Conservation (phyloP, 2,113 vertebrate species). For the Peromyscus californicus region DNA sequence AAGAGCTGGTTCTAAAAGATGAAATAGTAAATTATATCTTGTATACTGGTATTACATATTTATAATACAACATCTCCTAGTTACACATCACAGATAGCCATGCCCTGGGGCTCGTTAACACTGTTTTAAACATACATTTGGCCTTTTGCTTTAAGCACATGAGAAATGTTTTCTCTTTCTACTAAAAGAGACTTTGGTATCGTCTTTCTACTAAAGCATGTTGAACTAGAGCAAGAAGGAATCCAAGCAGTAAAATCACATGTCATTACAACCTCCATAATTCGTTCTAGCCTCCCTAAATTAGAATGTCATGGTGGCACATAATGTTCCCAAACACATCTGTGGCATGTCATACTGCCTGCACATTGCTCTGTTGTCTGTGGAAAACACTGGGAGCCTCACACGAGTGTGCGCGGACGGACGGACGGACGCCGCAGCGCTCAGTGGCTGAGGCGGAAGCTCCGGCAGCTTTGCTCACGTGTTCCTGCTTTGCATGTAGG, state of each 20-base stretch:
- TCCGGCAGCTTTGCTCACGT: neutral
- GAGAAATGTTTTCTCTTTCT: neutral
- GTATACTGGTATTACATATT: neutral
- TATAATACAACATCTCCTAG: neutral
- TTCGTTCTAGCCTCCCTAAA: neutral
- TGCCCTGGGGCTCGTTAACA: neutral
- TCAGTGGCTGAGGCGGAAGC: neutral
- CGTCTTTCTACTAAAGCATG: neutral
- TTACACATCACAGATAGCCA: neutral
- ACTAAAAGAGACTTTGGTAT: neutral
- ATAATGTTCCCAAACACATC: neutral
- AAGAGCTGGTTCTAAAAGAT: neutral
- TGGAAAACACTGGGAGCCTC: neutral
- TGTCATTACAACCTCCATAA: neutral
- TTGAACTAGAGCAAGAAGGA: conserved; percentile 34
- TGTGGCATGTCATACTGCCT: neutral
- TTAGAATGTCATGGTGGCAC: neutral
- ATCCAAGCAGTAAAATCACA: neutral
- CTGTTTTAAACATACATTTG: neutral
- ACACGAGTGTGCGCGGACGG: too few relatives aligned
- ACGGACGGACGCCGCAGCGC: neutral
- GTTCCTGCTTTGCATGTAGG: conserved; percentile 85
- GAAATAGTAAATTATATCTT: neutral
- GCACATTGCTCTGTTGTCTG: neutral
- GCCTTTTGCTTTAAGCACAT: conserved; percentile 10